These are phyloP conservation scores for Cettia cetti DNA, from an alignment of 2,113 vertebrate species.

Conservation along the genomic window DNA sequence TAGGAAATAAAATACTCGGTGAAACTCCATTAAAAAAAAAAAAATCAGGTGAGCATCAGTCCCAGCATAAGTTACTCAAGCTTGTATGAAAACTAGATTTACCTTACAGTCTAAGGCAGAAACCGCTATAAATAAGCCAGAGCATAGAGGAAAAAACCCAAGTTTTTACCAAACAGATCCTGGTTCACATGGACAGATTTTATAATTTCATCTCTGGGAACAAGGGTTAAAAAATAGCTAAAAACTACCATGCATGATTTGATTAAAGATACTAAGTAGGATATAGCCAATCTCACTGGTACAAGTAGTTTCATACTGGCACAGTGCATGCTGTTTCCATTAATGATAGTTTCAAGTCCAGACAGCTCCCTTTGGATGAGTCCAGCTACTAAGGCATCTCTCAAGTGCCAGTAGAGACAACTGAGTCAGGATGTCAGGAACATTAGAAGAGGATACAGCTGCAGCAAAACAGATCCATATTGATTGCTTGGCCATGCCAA, in stretches of 20 bases:
- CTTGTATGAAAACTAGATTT: background rate
- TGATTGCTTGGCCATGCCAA: background rate
- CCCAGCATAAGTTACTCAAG: background rate
- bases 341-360: background rate
- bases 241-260: background rate
- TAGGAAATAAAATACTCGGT: background rate
- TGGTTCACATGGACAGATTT: background rate
- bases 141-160: background rate
- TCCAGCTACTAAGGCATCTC: background rate
- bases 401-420: background rate
- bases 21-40: background rate
- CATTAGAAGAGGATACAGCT: background rate
- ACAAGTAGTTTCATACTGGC: background rate
- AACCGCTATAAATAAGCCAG: background rate
- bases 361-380: background rate
- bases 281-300: background rate
- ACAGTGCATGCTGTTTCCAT: background rate
- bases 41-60: background rate
- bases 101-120: background rate
- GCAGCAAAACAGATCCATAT: background rate
- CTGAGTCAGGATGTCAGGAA: background rate
- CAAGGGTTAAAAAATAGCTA: background rate
- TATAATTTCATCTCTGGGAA: background rate
- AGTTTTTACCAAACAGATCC: background rate
- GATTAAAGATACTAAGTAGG: background rate